Base-by-base conservation (phyloP, 2,797 vertebrate genomes). In the Macropodus opercularis region DNA sequence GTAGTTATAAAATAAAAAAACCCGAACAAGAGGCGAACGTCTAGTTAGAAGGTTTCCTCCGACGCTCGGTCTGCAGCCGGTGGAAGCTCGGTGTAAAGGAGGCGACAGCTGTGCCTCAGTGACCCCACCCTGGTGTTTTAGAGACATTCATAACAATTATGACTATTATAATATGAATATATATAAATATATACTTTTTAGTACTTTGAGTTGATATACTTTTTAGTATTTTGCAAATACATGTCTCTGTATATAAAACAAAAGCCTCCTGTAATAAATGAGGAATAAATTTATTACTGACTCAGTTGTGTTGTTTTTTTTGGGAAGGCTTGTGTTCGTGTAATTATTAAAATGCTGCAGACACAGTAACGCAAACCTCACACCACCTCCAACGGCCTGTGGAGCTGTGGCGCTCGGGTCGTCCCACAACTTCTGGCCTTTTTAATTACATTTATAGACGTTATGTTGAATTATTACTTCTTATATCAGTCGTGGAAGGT, bases 211-310 rank as follows among this genome's bases (percentile, higher is more conserved):
- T 90, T 89, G 62, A 85, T 85, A 85, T 83, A 85, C 83, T 86
- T 87, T 90, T 85, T 89, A 87, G 85, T 86, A 86, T 81, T 87
- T 89, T 90, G 85, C 83, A 87, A 86, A 87, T 85, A 80, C 67
- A 66, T 87, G 85, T 90, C 78, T 88, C 79, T 88, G 83, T 89
- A 89, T 86, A 87, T 87, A 90, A 88, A 87, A 87, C 57, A 67
- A 85, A 77, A 72, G 79, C 78, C 83, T 89, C 83, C 81, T 81
- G 77, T 85, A 88, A 88, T 86, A 89, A 87, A 87, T 13, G 0
- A 79, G 50, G 64, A 60, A 60, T n/a, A 79, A 69, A 75, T 75
- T 66, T 78, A 78, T 60, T 77, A 70, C 58, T 68, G 76, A 72
- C 69, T 52, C 48, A 44, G 56, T 35, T 15, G 65, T 67, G 63